Percentiles rank a stretch among this genome's conserved stretches.
Evolutionary conservation across 2,797 vertebrate species (phyloP).

Genomic region (Lacerta bilineata): DNA sequence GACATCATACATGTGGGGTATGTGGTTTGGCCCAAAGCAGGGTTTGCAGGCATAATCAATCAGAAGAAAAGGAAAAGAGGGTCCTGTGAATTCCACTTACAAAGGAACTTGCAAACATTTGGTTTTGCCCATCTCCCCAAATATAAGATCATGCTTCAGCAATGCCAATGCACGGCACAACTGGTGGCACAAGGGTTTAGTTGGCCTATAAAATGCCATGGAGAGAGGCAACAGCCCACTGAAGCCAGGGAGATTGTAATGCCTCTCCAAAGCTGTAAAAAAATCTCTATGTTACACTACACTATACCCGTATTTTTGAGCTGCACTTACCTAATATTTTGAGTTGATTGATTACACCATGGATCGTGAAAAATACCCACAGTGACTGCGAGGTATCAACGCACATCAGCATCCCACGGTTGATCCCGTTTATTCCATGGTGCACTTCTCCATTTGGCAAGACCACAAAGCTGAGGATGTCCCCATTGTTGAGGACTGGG

Average conservation of each 20-base stretch:
- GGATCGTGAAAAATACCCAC: slow-evolving; percentile 96
- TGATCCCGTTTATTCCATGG: slow-evolving; percentile 90
- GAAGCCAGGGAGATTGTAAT: neutral
- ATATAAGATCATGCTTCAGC: neutral
- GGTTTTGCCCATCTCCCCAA: neutral
- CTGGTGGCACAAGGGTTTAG: neutral
- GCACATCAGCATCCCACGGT: slow-evolving; percentile 92
- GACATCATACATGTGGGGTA: no score
- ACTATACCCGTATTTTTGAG: neutral
- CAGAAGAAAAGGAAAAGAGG: neutral
- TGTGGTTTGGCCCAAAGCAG: no score
- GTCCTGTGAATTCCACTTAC: no score
- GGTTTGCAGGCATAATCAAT: neutral
- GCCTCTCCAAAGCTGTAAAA: neutral
- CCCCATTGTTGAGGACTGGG: slow-evolving; percentile 88
- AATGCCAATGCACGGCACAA: neutral
- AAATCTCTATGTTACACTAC: neutral
- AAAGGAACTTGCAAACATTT: neutral
- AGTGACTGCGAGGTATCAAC: slow-evolving; percentile 96
- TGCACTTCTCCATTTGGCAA: slow-evolving; percentile 94
- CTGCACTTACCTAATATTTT: slow-evolving; percentile 91
- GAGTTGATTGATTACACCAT: slow-evolving; percentile 94
- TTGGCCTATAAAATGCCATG: neutral
- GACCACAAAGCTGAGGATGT: slow-evolving; percentile 94
- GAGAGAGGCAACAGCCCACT: neutral